Conservation (phyloP, 2,888 invertebrate species). For the Eilema depressum region DNA sequence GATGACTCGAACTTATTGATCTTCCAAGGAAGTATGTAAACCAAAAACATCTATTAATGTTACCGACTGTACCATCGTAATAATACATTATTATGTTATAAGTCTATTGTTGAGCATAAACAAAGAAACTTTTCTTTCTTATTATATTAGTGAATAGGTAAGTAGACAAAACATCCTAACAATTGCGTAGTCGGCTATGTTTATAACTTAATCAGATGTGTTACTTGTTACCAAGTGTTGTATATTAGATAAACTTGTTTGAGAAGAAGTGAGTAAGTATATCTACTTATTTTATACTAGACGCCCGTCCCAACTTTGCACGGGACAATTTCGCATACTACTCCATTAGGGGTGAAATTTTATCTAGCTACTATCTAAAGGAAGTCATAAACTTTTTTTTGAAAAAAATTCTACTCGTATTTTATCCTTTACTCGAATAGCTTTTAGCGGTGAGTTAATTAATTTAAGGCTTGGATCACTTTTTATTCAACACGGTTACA, state of each 20-base stretch:
- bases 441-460: slow-evolving; percentile 17
- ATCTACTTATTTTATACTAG: not conserved
- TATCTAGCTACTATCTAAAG: not conserved
- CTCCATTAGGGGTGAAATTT: not conserved
- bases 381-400: not conserved
- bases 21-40: not conserved
- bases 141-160: slow-evolving; percentile 33
- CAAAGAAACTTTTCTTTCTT: slow-evolving; percentile 38
- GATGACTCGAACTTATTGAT: not conserved
- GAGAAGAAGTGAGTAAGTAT: not conserved
- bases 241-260: not conserved
- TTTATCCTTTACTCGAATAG: slow-evolving; percentile 7
- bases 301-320: not conserved
- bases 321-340: not conserved
- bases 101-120: slow-evolving; percentile 35
- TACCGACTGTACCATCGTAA: not conserved
- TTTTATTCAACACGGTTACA: slow-evolving; percentile 13
- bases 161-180: slow-evolving; percentile 27
- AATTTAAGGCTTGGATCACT: slow-evolving; percentile 22
- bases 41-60: not conserved
- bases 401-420: slow-evolving; percentile 5
- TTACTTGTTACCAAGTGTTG: not conserved
- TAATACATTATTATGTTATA: slow-evolving; percentile 25
- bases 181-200: slow-evolving; percentile 27
- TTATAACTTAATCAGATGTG: slow-evolving; percentile 21